Evolutionary conservation across 2,888 invertebrate species (phyloP), one percentile per base, ranked within the genome.

Genomic region (Bellardia bayeri): DNA sequence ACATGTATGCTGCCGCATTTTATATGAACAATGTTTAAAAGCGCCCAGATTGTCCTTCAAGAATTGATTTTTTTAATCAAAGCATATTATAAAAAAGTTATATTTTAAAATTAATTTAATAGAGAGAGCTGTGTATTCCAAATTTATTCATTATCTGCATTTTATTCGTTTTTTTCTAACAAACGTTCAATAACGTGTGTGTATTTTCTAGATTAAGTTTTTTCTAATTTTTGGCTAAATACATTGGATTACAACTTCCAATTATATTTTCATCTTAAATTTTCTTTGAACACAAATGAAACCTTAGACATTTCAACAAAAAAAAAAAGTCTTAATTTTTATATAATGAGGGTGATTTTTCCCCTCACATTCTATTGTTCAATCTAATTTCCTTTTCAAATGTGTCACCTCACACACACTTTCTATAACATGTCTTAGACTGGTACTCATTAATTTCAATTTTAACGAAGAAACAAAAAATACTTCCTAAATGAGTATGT

Each of bases 361-460:
- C 37, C 37, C n/a, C 40, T 30, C 37, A 58, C 11, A 11, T n/a
- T 2, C 56, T 56, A 76, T 68, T 84, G 56, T 84, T 68, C 51
- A 76, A 61, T 80, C 66, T 66, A 80, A 64, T 80, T 80, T 79
- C 61, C 66, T 83, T 14, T 45, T 54, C 54, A 64, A 82, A 80
- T 85, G 85, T 85, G 85, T 82, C 87, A 87, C 75, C 82, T 85
- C 82, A 75, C 78, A 78, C 51, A 78, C 66, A 80, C 58, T 64
- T 45, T 54, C 42, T 23, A 16, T 51, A 63, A 14, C 54, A 33
- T 79, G 64, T 79, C 85, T 80, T 75, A 66, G 68, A 82, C 85
- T 82, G 79, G 58, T 79, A 66, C 85, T 87, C 87, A 87, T 87
- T 87, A 85, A 87, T 87, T 87, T 87, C 69, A 82, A 85, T 87